Evolutionary conservation across 1,140 invertebrate species (phyloP).

Genomic region (Atta texana): DNA sequence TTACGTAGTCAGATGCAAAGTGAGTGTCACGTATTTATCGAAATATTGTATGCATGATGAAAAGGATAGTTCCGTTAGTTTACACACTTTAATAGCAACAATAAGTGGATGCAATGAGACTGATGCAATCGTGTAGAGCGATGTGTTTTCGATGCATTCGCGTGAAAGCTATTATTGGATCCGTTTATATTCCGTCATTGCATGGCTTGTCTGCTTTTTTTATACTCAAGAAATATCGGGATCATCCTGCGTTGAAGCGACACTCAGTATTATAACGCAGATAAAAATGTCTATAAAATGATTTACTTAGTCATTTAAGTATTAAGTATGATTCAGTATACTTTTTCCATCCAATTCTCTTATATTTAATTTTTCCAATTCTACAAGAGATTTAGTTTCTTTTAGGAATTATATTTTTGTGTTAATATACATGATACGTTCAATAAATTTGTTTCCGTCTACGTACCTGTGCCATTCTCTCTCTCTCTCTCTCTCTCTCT

Average conservation of each 20-base stretch:
- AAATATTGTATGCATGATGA: not conserved
- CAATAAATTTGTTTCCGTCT: no score
- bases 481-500: no score
- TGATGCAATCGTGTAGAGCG: slow-evolving; percentile 50
- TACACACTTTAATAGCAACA: slow-evolving; percentile 32
- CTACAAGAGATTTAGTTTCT: not conserved
- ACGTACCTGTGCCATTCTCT: no score
- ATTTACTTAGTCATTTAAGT: not conserved
- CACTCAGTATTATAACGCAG: not conserved
- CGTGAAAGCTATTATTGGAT: slow-evolving; percentile 64
- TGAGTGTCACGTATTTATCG: not conserved
- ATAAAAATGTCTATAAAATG: not conserved
- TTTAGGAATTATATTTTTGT: not conserved
- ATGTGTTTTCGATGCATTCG: slow-evolving; percentile 69
- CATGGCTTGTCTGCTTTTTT: slow-evolving; percentile 18
- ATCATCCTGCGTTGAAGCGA: not conserved
- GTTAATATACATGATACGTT: not conserved
- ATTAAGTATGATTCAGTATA: not conserved
- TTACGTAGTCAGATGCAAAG: not conserved
- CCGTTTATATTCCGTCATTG: slow-evolving; percentile 35
- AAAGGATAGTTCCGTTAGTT: slow-evolving; percentile 27
- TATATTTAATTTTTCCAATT: not conserved
- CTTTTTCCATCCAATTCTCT: not conserved
- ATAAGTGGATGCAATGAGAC: slow-evolving; percentile 30
- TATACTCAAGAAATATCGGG: not conserved